A percentile compares a stretch with the other conserved stretches of the same genome.
These are phyloP conservation scores for Siderastrea radians DNA, from an alignment of 92 coral and sea anemone species.

Conservation along the genomic window DNA sequence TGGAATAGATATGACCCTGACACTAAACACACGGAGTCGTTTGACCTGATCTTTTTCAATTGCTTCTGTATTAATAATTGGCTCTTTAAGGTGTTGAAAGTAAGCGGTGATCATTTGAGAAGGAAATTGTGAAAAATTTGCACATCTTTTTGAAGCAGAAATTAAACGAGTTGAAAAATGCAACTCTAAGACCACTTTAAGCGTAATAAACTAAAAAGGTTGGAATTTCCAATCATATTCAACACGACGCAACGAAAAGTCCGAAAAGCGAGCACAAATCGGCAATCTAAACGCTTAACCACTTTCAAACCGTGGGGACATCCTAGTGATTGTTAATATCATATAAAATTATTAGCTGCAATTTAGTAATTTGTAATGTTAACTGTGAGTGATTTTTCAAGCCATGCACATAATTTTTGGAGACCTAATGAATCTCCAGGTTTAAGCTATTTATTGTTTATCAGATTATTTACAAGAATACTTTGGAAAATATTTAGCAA, in stretches of 20 bases:
- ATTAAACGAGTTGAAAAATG: background rate
- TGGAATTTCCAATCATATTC: too few species aligned
- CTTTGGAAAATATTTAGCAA: background rate
- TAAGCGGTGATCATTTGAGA: too few species aligned
- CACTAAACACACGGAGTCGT: background rate
- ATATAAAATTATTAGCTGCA: background rate
- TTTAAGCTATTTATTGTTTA: constrained; percentile 40
- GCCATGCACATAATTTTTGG: constrained; percentile 8
- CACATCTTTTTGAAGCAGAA: background rate
- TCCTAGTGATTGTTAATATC: background rate
- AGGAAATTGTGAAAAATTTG: background rate
- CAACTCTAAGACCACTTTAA: too few species aligned
- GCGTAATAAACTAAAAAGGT: too few species aligned
- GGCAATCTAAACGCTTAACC: too few species aligned
- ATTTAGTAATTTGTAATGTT: background rate
- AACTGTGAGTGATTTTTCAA: background rate
- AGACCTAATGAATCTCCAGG: background rate
- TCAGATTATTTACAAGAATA: constrained; percentile 44
- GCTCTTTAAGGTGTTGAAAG: background rate
- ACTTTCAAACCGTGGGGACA: too few species aligned
- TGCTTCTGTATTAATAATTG: background rate
- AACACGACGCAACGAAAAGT: too few species aligned
- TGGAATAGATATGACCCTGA: too few species aligned
- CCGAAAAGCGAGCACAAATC: too few species aligned
- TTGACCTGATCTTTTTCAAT: background rate